Evolutionary conservation across 2,797 vertebrate genomes (phyloP).

Genomic region (Staurois parvus): DNA sequence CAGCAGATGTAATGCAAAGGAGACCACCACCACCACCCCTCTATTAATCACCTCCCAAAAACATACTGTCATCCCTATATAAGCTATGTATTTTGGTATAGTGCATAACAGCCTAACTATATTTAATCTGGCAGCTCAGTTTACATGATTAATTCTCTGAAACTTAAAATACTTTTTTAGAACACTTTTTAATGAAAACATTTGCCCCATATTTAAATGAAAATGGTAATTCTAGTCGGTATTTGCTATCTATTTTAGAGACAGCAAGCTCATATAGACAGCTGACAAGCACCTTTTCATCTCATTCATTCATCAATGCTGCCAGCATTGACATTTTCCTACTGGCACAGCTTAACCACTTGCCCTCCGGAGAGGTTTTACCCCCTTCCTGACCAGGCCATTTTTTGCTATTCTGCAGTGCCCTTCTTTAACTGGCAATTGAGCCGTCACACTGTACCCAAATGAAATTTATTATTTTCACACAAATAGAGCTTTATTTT

Average conservation of each 20-base stretch:
- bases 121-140: not conserved
- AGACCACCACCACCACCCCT: slow-evolving; percentile 22
- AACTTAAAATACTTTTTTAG: too few relatives aligned
- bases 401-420: too few relatives aligned
- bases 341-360: not conserved
- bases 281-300: not conserved
- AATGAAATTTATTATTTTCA: too few relatives aligned
- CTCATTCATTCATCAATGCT: not conserved
- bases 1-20: slow-evolving; percentile 60
- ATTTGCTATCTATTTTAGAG: too few relatives aligned
- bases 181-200: too few relatives aligned
- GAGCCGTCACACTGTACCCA: too few relatives aligned
- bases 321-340: not conserved
- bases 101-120: not conserved
- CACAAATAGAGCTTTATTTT: too few relatives aligned
- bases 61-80: slow-evolving; percentile 19
- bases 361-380: too few relatives aligned
- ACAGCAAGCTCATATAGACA: not conserved
- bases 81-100: slow-evolving; percentile 10
- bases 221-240: too few relatives aligned
- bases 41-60: slow-evolving; percentile 22
- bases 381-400: too few relatives aligned
- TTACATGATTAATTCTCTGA: not conserved
- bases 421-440: too few relatives aligned
- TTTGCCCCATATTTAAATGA: too few relatives aligned